Percentiles rank a stretch among this genome's conserved stretches.
These are phyloP conservation scores for Tetragonula clypearis DNA, from an alignment of 1,140 invertebrate genomes.

Conservation along the genomic window DNA sequence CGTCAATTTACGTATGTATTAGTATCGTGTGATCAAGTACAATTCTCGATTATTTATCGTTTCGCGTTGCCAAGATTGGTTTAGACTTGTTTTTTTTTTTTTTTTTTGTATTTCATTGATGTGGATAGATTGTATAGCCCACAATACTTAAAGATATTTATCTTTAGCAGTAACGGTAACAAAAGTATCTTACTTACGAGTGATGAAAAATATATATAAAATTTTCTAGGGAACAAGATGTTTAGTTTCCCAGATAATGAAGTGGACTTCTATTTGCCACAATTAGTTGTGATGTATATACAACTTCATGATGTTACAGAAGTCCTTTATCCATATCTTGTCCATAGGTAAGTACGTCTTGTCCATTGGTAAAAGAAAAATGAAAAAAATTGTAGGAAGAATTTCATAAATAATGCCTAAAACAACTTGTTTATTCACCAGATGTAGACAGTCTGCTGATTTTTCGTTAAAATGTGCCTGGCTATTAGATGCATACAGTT, in stretches of 20 bases:
- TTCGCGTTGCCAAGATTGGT: background rate
- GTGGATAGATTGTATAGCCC: constrained; percentile 16
- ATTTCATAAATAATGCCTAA: background rate
- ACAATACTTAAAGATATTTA: background rate
- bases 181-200: background rate
- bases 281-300: constrained; percentile 99
- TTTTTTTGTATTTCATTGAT: background rate
- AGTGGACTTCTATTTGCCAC: constrained; percentile 98
- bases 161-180: background rate
- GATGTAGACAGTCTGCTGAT: constrained; percentile 96
- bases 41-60: background rate
- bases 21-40: background rate
- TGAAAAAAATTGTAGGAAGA: background rate
- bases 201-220: constrained; percentile 8
- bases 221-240: constrained; percentile 91
- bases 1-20: background rate
- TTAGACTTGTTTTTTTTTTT: background rate
- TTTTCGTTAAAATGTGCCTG: constrained; percentile 98
- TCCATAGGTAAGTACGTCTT: constrained; percentile 87
- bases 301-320: constrained; percentile 98
- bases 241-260: constrained; percentile 96
- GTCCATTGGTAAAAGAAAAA: background rate
- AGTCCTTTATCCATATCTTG: constrained; percentile 95
- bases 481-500: constrained; percentile 96
- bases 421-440: constrained; percentile 73